Evolutionary conservation across 1,140 invertebrate species (phyloP), one percentile per base, ranked within the genome.

Genomic region (Antheraea mylitta): DNA sequence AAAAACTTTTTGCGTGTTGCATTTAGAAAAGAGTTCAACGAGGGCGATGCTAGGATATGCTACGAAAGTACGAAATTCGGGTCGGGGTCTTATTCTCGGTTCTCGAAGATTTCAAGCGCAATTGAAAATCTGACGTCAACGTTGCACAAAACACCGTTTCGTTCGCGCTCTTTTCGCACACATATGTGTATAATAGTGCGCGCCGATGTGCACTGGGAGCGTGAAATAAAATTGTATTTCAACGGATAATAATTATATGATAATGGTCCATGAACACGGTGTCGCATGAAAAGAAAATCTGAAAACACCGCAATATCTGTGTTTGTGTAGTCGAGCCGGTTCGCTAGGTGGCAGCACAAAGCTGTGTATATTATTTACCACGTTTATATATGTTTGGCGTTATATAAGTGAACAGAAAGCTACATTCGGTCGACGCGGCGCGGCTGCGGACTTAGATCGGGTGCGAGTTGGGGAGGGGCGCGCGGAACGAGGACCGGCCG

Each of bases 351-450:
- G 90, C 90, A 89, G 86, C 86, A 92, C 84, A 89, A 83, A 89
- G 84, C 82, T 79, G 73, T 77, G 83, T 91, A 90, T 86, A 89
- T 90, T 88, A 90, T 92, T 83, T 92, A 92, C 87, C 74, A 78
- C 77, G 79, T 80, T 81, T 89, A 87, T 86, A 81, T 86, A 87
- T 87, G 79, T 86, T 85, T 85, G 86, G 86, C 76, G 89, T 92
- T 92, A 92, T 92, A 91, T 92, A 90, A 92, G 86, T 82, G 86
- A 92, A 92, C 88, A 90, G 88, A 92, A 92, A 92, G 90, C 90
- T 90, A 89, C 84, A 84, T 85, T 85, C 81, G 83, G 82, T 73
- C 77, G 79, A 76, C 76, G 75, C 71, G 70, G 65, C 64, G 58
- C 48, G 64, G 75, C 65, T 65, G 75, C 66, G 77, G 64, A 65